These are phyloP conservation scores for Bembecia ichneumoniformis DNA, from an alignment of 2,888 invertebrate species.

Conservation along the genomic window DNA sequence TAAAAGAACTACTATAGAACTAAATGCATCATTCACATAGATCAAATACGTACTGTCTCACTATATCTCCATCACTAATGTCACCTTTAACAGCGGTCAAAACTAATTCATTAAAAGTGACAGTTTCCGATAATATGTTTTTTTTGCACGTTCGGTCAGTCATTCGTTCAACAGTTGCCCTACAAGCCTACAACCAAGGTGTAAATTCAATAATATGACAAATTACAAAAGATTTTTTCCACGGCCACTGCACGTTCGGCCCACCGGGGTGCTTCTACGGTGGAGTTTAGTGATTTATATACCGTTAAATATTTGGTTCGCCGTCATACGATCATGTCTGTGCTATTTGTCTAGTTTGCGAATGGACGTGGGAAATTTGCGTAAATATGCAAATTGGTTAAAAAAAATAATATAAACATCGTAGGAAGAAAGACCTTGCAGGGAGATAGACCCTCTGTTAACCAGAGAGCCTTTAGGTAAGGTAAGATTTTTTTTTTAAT, in stretches of 20 bases:
- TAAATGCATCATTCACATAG: too few relatives aligned
- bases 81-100: not conserved
- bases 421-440: too few relatives aligned
- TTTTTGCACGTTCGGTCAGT: slow-evolving; percentile 20
- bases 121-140: slow-evolving; percentile 24
- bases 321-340: slow-evolving; percentile 34
- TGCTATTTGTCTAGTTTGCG: slow-evolving; percentile 46
- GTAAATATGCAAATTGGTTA: too few relatives aligned
- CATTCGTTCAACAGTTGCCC: slow-evolving; percentile 25
- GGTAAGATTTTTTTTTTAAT: too few relatives aligned
- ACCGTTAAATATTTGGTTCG: slow-evolving; percentile 50
- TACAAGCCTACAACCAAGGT: slow-evolving; percentile 36
- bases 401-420: too few relatives aligned
- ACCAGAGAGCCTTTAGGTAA: too few relatives aligned
- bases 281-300: slow-evolving; percentile 30
- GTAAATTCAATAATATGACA: slow-evolving; percentile 53
- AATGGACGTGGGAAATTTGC: slow-evolving; percentile 41
- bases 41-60: too few relatives aligned
- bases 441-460: too few relatives aligned
- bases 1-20: too few relatives aligned
- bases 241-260: slow-evolving; percentile 16
- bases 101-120: slow-evolving; percentile 1
- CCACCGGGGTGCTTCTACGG: slow-evolving; percentile 29
- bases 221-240: slow-evolving; percentile 34
- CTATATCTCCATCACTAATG: too few relatives aligned